A percentile compares a stretch with the other conserved stretches of the same genome.
Conservation (phyloP, 2,888 invertebrate genomes). For the Graphium colonna region DNA sequence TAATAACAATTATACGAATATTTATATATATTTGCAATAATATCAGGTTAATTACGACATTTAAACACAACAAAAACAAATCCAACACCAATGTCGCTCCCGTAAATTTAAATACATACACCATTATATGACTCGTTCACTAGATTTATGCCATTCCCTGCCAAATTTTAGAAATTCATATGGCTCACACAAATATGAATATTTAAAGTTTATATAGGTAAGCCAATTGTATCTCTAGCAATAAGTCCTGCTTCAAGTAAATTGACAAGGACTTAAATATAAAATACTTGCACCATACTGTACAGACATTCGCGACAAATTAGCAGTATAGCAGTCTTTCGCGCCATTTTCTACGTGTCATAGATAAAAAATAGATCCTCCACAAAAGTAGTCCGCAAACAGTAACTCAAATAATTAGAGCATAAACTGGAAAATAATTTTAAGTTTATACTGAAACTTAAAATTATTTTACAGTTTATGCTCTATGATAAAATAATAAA, state of each 20-base stretch:
- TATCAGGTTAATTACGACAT: no score
- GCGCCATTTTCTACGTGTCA: not conserved
- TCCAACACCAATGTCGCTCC: not conserved
- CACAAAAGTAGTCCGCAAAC: no score
- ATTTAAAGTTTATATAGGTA: not conserved
- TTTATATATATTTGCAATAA: not conserved
- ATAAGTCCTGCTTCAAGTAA: not conserved
- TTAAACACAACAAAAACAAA: no score
- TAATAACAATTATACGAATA: not conserved
- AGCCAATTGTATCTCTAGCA: not conserved
- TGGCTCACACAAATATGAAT: not conserved
- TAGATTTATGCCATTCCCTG: not conserved
- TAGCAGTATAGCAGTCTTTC: constrained; percentile 12
- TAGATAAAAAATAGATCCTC: no score
- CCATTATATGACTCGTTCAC: not conserved
- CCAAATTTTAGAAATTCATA: no score
- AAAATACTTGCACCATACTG: not conserved
- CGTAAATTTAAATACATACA: not conserved
- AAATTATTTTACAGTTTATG: no score
- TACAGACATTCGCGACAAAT: constrained; percentile 4
- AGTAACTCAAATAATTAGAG: no score
- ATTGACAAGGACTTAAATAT: constrained; percentile 2
- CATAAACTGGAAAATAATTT: no score
- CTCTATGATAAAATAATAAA: no score
- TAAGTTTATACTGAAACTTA: no score